Conservation (phyloP, 2,113 vertebrate species). For the Smithornis capensis region DNA sequence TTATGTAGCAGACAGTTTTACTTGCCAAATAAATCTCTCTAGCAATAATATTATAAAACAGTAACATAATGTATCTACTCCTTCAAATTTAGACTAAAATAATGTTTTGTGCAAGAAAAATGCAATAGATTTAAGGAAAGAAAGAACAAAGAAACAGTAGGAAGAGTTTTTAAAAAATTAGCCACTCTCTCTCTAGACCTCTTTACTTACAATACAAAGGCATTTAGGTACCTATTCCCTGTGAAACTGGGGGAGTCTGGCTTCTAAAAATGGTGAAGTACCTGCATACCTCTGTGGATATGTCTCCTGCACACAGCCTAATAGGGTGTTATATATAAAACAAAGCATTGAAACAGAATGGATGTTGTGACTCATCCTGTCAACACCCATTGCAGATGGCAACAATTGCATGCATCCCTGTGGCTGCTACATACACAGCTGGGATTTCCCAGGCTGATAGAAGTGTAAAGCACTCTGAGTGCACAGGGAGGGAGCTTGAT, state of each 20-base stretch:
- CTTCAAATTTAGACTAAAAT: background rate
- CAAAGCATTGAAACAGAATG: background rate
- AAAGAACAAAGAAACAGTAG: background rate
- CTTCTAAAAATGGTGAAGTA: background rate
- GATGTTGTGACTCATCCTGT: constrained; percentile 19
- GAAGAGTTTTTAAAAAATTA: background rate
- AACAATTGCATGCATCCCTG: background rate
- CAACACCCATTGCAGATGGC: background rate
- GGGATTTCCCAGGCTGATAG: background rate
- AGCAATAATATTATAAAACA: background rate
- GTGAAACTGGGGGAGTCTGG: background rate
- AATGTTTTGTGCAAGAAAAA: background rate
- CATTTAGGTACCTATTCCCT: background rate
- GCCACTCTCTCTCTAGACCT: background rate
- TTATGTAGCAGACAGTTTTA: background rate
- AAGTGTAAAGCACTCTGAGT: background rate
- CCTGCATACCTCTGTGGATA: background rate
- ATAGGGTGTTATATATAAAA: background rate
- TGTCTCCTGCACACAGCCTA: background rate
- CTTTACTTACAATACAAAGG: background rate
- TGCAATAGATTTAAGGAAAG: background rate
- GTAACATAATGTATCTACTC: background rate
- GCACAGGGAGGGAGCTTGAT: background rate
- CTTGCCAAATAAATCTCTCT: constrained; percentile 3
- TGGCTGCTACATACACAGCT: background rate